Percentiles rank a stretch among this genome's conserved stretches.
These are phyloP conservation scores for Leptoclinus maculatus DNA, from an alignment of 2,797 vertebrate species.

Conservation along the genomic window DNA sequence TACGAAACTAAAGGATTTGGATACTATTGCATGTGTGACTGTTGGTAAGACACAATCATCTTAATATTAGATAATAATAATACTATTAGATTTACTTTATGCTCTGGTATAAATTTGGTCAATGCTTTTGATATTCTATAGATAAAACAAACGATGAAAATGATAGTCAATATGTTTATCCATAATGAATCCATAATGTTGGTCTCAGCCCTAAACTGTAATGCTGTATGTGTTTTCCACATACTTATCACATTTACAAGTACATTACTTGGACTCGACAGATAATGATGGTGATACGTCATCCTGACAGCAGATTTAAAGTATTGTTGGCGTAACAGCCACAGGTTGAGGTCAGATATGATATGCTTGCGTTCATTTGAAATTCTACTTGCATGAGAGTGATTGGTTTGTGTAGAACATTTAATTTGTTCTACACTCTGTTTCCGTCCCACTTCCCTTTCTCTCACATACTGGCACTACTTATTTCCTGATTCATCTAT, in stretches of 20 bases:
- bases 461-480: constrained; percentile 26
- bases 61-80: no score
- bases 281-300: constrained; percentile 54
- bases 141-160: background rate
- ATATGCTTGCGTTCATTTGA: constrained; percentile 28
- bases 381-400: constrained; percentile 18
- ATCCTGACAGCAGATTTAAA: constrained; percentile 44
- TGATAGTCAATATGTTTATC: background rate
- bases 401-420: constrained; percentile 44
- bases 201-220: background rate
- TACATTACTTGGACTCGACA: constrained; percentile 39
- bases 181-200: constrained; percentile 3
- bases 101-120: background rate
- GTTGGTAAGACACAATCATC: background rate
- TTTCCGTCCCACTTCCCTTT: constrained; percentile 39
- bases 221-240: background rate
- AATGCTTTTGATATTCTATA: background rate
- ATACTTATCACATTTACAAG: background rate
- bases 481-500: constrained; percentile 62
- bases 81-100: background rate
- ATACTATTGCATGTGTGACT: background rate
- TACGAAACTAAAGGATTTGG: background rate
- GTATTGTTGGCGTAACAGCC: constrained; percentile 41
- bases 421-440: constrained; percentile 41
- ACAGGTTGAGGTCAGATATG: constrained; percentile 48